Conservation (phyloP, 2,797 vertebrate species). For the Helarctos malayanus region DNA sequence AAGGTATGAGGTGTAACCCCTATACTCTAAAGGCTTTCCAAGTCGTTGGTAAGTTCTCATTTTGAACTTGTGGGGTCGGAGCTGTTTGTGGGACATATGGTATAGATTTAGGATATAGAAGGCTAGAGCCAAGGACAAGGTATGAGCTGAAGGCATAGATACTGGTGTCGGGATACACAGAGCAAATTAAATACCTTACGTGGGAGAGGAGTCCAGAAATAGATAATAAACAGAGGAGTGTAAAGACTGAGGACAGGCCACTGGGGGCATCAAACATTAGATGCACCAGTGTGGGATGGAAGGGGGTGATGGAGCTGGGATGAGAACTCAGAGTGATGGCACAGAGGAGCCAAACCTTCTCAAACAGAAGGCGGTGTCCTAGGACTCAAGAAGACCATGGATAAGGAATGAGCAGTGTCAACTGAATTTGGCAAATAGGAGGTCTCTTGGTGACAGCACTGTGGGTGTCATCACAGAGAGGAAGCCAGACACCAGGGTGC, state of each 20-base stretch:
- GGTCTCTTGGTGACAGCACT: neutral
- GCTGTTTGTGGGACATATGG: neutral
- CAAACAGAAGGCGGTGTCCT: neutral
- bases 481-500: neutral
- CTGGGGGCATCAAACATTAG: neutral
- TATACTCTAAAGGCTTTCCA: neutral
- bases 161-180: neutral
- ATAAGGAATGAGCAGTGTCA: neutral
- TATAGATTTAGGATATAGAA: neutral
- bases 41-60: neutral
- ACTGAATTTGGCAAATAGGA: neutral
- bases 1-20: neutral
- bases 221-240: neutral
- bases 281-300: neutral
- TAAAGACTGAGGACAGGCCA: neutral
- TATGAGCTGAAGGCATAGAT: neutral
- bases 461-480: neutral
- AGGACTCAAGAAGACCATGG: neutral
- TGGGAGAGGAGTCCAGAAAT: neutral
- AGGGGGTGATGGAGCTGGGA: neutral
- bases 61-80: neutral
- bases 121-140: neutral
- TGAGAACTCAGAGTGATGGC: neutral
- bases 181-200: neutral
- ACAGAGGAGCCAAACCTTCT: neutral